These are phyloP conservation scores for Aurelia coerulea DNA, from an alignment of 30 jellyfish, hydroid and myxozoan species.

Conservation along the genomic window DNA sequence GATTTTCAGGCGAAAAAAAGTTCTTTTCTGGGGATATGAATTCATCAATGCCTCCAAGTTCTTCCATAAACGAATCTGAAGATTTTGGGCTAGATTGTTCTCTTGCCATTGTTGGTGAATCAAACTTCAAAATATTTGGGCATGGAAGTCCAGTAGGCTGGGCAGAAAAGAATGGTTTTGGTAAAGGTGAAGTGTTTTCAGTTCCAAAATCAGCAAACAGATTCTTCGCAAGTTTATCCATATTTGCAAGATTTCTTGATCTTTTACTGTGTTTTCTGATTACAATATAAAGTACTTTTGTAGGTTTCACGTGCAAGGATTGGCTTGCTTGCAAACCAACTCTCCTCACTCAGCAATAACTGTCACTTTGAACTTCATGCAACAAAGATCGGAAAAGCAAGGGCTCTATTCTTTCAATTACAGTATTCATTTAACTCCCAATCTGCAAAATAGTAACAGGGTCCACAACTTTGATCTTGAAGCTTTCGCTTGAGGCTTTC, in stretches of 20 bases:
- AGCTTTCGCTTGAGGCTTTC: too few species aligned
- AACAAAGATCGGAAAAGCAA: too few species aligned
- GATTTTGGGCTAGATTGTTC: conserved; percentile 63
- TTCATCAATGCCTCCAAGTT: conserved; percentile 49
- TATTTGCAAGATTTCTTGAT: conserved; percentile 4
- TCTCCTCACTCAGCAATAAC: too few species aligned
- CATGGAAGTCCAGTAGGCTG: conserved; percentile 20
- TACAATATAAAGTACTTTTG: not conserved
- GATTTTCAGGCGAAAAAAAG: conserved; percentile 18
- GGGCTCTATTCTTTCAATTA: too few species aligned
- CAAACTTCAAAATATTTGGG: not conserved
- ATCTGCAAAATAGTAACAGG: too few species aligned
- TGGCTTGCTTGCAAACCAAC: not conserved
- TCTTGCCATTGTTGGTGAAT: conserved; percentile 25
- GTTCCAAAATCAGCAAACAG: conserved; percentile 55
- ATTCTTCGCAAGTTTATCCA: conserved; percentile 77
- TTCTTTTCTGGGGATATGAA: conserved; percentile 76
- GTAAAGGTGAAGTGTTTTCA: conserved; percentile 20
- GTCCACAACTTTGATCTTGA: too few species aligned
- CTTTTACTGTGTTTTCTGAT: not conserved
- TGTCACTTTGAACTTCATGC: too few species aligned
- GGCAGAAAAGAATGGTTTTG: conserved; percentile 14
- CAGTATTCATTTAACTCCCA: too few species aligned
- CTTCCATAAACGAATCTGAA: conserved; percentile 78
- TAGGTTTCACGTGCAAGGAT: not conserved